phyloP scores from a whole-genome alignment of 1,140 invertebrate genomes.

The Colletes gigas region DNA sequence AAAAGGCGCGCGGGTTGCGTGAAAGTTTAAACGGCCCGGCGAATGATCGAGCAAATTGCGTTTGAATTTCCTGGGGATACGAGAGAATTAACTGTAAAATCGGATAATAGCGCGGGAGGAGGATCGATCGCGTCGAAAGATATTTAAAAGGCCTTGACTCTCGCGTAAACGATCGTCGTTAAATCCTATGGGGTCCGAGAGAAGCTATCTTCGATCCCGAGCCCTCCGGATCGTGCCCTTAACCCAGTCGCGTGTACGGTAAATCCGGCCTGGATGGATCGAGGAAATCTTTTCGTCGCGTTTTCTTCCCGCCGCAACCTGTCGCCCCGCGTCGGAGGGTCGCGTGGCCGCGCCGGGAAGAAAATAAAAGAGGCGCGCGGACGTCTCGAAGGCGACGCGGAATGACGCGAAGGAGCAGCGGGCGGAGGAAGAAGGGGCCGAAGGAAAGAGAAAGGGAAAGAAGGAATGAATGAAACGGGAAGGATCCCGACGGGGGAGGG shows the following conservation, averaged over 20 bases:
- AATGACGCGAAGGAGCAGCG: neutral
- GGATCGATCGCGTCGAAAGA: neutral
- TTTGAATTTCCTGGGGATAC: too few species aligned
- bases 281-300: too few species aligned
- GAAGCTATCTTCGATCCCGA: too few species aligned
- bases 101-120: too few species aligned
- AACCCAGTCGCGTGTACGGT: slow-evolving; percentile 19
- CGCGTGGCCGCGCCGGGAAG: slow-evolving; percentile 53
- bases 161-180: too few species aligned
- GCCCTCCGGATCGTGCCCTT: neutral
- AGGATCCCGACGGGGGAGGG: slow-evolving; percentile 11
- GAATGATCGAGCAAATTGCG: too few species aligned
- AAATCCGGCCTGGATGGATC: too few species aligned
- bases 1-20: too few species aligned
- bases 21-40: too few species aligned
- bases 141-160: neutral
- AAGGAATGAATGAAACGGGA: slow-evolving; percentile 54
- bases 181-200: too few species aligned
- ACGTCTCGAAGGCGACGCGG: slow-evolving; percentile 31
- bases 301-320: slow-evolving; percentile 21
- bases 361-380: slow-evolving; percentile 55
- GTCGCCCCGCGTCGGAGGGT: slow-evolving; percentile 12
- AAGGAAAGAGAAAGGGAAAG: slow-evolving; percentile 51
- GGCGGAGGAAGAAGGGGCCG: neutral
- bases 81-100: too few species aligned